phyloP scores from a whole-genome alignment of 2,113 vertebrate species.

The Peucedramus taeniatus region DNA sequence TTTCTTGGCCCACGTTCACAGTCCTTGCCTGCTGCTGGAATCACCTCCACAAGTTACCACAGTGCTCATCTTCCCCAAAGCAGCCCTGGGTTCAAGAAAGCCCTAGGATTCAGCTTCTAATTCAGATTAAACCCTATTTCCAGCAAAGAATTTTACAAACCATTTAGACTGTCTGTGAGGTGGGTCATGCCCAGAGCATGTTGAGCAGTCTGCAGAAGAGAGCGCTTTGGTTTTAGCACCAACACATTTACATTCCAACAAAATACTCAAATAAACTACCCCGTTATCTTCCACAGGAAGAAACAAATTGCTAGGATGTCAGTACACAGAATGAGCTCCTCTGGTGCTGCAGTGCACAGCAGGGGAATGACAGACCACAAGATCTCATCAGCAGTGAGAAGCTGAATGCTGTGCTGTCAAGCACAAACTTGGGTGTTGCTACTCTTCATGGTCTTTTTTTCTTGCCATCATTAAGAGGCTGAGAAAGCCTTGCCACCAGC shows the following conservation, averaged over 20 bases:
- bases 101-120: not conserved
- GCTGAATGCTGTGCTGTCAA: not conserved
- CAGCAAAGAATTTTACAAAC: not conserved
- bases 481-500: not conserved
- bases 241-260: not conserved
- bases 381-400: not conserved
- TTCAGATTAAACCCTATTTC: not conserved
- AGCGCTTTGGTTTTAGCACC: not conserved
- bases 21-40: accelerated
- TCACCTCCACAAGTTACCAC: accelerated
- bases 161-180: not conserved
- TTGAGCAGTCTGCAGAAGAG: not conserved
- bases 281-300: not conserved
- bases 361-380: not conserved
- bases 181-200: not conserved
- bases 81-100: not conserved
- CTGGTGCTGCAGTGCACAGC: not conserved
- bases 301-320: not conserved
- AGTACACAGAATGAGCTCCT: not conserved
- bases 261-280: not conserved
- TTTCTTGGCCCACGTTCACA: not conserved
- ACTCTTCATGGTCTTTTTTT: accelerated
- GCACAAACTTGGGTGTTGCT: not conserved
- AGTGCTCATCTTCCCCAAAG: not conserved
- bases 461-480: not conserved